A percentile compares a stretch with the other conserved stretches of the same genome.
Evolutionary conservation across 2,113 vertebrate species (phyloP).

Genomic region (Mormyrus lacerda): DNA sequence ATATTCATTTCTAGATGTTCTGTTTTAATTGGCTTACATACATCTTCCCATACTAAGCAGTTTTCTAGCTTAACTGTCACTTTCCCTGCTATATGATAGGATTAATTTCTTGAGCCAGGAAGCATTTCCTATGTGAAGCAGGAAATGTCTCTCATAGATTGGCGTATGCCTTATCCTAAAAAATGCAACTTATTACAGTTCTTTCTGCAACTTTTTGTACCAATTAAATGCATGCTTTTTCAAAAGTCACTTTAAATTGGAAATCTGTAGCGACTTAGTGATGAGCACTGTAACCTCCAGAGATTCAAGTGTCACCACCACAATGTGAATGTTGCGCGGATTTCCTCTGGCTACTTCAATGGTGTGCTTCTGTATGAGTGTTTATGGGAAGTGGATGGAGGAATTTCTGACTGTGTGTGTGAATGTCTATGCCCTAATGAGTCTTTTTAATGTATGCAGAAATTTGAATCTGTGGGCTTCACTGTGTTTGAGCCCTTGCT

Average conservation of each 20-base stretch:
- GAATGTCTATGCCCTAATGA: background rate
- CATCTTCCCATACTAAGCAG: background rate
- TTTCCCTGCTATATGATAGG: background rate
- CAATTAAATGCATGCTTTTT: conserved; percentile 6
- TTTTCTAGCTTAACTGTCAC: background rate
- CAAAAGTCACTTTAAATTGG: conserved; percentile 17
- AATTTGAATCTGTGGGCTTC: background rate
- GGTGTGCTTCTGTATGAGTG: background rate
- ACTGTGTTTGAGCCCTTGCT: background rate
- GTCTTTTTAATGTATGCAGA: background rate
- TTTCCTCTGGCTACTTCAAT: background rate
- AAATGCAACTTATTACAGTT: conserved; percentile 33
- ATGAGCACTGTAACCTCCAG: background rate
- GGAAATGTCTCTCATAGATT: conserved; percentile 69
- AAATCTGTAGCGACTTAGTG: background rate
- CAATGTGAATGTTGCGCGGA: background rate
- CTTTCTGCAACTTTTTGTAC: conserved; percentile 25
- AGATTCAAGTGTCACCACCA: background rate
- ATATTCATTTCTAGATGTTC: background rate
- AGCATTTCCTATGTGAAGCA: conserved; percentile 58
- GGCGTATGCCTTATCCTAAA: conserved; percentile 54
- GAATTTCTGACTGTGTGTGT: background rate
- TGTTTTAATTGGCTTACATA: background rate
- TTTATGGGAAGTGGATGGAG: background rate
- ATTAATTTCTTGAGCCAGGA: background rate